Evolutionary conservation across 2,113 vertebrate genomes (phyloP), one percentile per base, ranked within the genome.

Genomic region (Tamias sibiricus): DNA sequence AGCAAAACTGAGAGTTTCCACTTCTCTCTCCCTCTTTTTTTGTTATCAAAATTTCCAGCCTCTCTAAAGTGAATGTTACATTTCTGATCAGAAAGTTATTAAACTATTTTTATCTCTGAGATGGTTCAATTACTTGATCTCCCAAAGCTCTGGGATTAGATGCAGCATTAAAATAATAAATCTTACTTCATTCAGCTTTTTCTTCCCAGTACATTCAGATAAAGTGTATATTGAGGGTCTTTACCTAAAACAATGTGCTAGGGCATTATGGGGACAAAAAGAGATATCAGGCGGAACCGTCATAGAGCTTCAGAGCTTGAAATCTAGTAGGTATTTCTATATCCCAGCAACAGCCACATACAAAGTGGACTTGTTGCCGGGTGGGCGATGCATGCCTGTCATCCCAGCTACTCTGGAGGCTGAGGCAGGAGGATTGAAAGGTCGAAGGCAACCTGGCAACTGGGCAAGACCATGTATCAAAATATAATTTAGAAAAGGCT

Each of bases 111-210:
- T 35, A 37, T 75, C 32, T 66, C 77, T 57, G 68, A 47, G 57
- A 37, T 85, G 32, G n/a, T 69, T 90, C 84, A 72, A 68, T 93
- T 93, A 40, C 49, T 89, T 75, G n/a, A n/a, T 76, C 37, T 95
- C 81, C 59, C 42, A 87, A 74, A 96, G 22, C 40, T 47, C 40
- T 59, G 47, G 42, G 57, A 83, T 82, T 84, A 75, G 62, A 57
- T 71, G 13, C 28, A 54, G 24, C 54, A 28, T 94, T 90, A 79
- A 95, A 95, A 88, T 77, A 59, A 62, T 91, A 89, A 66, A 52
- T 76, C 57, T 76, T 52, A 80, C 81, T 90, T 76, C 26, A 76
- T 64, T 52, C 35, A 57, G 24, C 35, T 11, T 9, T 52, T 44
- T 32, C 32, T 6, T 1, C 22, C 32, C n/a, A 30, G 37, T 62